These are phyloP conservation scores for Chlorocebus sabaeus DNA, from an alignment of 2,113 vertebrate genomes.

Conservation along the genomic window DNA sequence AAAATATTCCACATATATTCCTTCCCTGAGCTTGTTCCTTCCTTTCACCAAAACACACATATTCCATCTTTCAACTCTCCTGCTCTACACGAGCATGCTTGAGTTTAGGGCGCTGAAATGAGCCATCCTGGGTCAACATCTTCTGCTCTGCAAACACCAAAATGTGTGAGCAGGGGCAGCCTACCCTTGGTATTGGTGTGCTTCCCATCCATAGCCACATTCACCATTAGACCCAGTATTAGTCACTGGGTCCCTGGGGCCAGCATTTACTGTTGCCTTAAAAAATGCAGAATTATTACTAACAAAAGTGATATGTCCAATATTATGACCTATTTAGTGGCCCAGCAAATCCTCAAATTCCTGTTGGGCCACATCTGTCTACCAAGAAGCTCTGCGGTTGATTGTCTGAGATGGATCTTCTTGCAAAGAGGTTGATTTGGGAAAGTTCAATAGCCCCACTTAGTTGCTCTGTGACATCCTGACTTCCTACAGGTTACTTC, in stretches of 20 bases:
- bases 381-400: background rate
- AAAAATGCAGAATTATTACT: background rate
- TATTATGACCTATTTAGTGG: background rate
- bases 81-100: background rate
- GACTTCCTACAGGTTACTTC: background rate
- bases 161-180: too few species aligned
- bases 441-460: background rate
- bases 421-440: background rate
- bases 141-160: background rate
- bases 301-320: background rate
- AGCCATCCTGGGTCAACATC: background rate
- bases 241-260: background rate
- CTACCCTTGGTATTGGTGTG: background rate
- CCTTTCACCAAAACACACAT: background rate
- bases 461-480: background rate
- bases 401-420: background rate
- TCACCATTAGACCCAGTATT: background rate
- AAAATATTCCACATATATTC: background rate
- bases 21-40: background rate
- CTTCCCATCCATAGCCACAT: too few species aligned
- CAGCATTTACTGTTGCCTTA: background rate
- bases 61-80: background rate
- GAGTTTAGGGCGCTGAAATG: background rate
- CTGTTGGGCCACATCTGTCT: background rate
- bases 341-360: background rate